These are phyloP conservation scores for Watsonalla binaria DNA, from an alignment of 2,888 invertebrate species.

Conservation along the genomic window DNA sequence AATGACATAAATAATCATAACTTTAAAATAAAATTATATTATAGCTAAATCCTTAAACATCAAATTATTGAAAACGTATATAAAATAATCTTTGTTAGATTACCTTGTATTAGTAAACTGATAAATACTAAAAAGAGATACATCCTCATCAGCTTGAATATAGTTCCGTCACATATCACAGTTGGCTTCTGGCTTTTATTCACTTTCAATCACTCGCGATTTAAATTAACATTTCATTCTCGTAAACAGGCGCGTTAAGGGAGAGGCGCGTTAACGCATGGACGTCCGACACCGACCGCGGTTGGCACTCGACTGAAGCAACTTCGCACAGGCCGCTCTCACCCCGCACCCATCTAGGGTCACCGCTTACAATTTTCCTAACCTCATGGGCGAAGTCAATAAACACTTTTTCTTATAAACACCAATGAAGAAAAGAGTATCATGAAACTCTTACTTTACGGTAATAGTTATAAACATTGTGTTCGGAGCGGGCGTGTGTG, in stretches of 20 bases:
- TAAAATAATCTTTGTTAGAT: constrained; percentile 10
- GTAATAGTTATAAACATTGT: no score
- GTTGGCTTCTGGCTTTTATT: constrained; percentile 25
- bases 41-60: no score
- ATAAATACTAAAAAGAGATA: constrained; percentile 59
- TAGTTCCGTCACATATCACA: constrained; percentile 65
- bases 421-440: constrained; percentile 21
- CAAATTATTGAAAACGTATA: no score
- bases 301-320: constrained; percentile 50
- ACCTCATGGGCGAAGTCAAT: constrained; percentile 61
- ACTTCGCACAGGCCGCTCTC: constrained; percentile 37
- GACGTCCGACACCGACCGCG: constrained; percentile 37
- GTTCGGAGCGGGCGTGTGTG: no score
- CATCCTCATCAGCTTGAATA: constrained; percentile 62
- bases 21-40: no score
- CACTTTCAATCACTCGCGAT: constrained; percentile 38
- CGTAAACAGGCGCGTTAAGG: constrained; percentile 13
- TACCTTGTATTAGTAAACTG: constrained; percentile 69
- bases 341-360: constrained; percentile 55
- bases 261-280: constrained; percentile 29
- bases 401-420: constrained; percentile 37
- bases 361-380: constrained; percentile 64
- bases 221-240: constrained; percentile 27
- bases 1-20: no score
- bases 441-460: background rate